A percentile compares a stretch with the other conserved stretches of the same genome.
Conservation (phyloP, 1,140 invertebrate genomes). For the Drosophila oshimai region DNA sequence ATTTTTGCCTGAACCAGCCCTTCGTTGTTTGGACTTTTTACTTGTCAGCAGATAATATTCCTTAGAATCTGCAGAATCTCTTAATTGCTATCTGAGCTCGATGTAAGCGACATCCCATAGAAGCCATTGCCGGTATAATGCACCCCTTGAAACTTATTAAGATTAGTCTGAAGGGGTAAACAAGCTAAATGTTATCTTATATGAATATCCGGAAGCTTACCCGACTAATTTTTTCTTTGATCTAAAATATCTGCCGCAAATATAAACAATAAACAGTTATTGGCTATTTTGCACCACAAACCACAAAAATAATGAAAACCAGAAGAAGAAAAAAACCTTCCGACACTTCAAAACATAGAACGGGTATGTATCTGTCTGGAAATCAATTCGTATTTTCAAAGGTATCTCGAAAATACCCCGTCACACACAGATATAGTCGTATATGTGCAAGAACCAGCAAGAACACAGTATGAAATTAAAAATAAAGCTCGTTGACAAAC, state of each 20-base stretch:
- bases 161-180: neutral
- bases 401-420: slow-evolving; percentile 29
- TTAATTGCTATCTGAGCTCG: slow-evolving; percentile 28
- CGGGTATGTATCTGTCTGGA: slow-evolving; percentile 8
- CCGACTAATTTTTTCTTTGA: neutral
- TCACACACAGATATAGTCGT: neutral
- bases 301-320: neutral
- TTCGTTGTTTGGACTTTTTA: slow-evolving; percentile 8
- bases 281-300: slow-evolving; percentile 35
- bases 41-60: slow-evolving; percentile 33
- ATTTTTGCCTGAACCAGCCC: slow-evolving; percentile 9
- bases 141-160: neutral
- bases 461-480: slow-evolving; percentile 12
- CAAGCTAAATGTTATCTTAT: too few species aligned
- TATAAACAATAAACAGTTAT: neutral
- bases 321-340: slow-evolving; percentile 12
- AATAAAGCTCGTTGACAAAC: slow-evolving; percentile 38
- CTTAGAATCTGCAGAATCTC: slow-evolving; percentile 2
- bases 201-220: neutral
- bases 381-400: slow-evolving; percentile 72
- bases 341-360: slow-evolving; percentile 23
- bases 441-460: neutral
- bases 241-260: neutral
- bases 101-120: neutral
- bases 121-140: neutral